Base-by-base conservation (phyloP, 2,113 vertebrate species). In the Salvator merianae region DNA sequence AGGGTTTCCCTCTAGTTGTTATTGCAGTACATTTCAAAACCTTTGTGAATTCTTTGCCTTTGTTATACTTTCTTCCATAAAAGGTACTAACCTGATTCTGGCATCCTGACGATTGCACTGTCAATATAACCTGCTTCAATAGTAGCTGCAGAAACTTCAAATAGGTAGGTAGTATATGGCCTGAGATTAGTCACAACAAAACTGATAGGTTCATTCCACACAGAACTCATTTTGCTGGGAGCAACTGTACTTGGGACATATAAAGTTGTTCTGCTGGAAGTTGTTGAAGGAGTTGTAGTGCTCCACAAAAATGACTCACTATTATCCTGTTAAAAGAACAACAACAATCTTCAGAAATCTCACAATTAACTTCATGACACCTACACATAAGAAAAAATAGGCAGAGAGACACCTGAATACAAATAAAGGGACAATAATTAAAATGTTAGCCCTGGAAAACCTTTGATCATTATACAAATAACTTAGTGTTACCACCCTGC, bases 61-160 rank as follows among this genome's bases (percentile, higher is more conserved):
- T 70, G 24, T 34, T 62, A 59, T 72, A 10, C 47, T 32, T 65
- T 50, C 26, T 59, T 68, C 12, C 36, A 34, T 3, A 5, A 88
- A 88, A 81, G 78, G 0, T 22, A 32, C 84, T 34, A 91, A 99
- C 98, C 98, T 95, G 98, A 97, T 90, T 99, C 98, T 30, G 98
- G 98, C 90, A 97, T 99, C 85, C 98, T 96, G 83, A 98, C 97
- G 94, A 99, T 99, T 1, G 97, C 96, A 83, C 98, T 99, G 81
- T 98, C 97, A 77, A 98, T 96, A 91, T 99, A 99, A 50, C 99
- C 99, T 87, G 98, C 97, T 79, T 99, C 98, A 2, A 95, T 98
- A 76, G 98, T 99, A 87, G 98, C 97, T 73, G 98, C 98, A n/a
- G 98, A 99, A 82, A 99, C 99, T 93, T 99, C 98, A 86, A 99